Base-by-base conservation (phyloP, 2,888 invertebrate species). In the Anthoptus insignis region DNA sequence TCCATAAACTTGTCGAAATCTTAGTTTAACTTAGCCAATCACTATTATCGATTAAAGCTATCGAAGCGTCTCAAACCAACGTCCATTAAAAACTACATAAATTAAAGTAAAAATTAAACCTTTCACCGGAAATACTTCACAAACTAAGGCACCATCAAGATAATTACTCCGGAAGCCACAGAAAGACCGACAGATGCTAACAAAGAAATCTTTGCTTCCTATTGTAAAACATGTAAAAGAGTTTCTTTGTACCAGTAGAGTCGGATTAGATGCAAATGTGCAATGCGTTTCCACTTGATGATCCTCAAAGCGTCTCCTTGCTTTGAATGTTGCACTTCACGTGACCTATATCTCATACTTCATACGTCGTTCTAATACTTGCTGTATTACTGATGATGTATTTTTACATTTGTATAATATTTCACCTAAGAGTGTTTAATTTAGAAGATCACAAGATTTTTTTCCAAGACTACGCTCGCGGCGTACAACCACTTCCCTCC, bases 241-340 rank as follows among this genome's bases (percentile, higher is more conserved):
- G 42, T 42, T 39, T 19, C 42, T 42, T 42, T 42, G 19, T 42
- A 14, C 16, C 19, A 42, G 42, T n/a, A 42, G 19, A 42, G 19
- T 39, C 24, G 56, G 56, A 56, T 39, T 56, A 39, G 56, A 57
- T 57, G 45, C 45, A 57, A 57, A 57, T 42, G 45, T 21, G 29
- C 27, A 21, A 42, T 57, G 57, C 57, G 19, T 57, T 57, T 57
- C 57, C 29, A 45, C 45, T 57, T 42, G n/a, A 45, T 29, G 42
- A 24, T 57, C n/a, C 45, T 42, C 45, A 45, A 45, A 32, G 45
- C 14, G 34, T 9, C 27, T 42, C 42, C 56, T 42, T 27, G 7
- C 56, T 45, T 57, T 57, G 45, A 45, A 45, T 27, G 29, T 24
- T 21, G 19, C 57, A 19, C 27, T 57, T 27, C 29, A 45, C 29